Evolutionary conservation across 2,888 invertebrate genomes (phyloP).

Genomic region (Dioctria linearis): DNA sequence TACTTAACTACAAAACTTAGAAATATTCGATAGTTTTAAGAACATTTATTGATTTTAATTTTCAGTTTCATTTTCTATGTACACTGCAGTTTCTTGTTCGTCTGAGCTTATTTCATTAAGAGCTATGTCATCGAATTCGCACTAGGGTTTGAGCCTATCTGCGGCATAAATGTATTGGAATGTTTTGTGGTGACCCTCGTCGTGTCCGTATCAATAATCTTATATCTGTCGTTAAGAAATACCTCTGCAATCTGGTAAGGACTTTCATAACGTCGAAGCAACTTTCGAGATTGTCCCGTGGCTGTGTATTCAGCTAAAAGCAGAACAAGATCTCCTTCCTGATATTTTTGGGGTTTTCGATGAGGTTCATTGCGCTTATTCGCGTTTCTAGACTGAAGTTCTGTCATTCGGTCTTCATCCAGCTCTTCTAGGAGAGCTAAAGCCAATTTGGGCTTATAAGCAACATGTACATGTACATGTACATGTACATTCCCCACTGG

Average conservation of each 20-base stretch:
- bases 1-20: too few species aligned
- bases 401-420: not conserved
- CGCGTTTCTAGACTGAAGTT: not conserved
- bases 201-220: constrained; percentile 18
- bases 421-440: constrained; percentile 1
- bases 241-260: constrained; percentile 3
- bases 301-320: constrained; percentile 20
- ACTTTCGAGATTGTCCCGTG: not conserved
- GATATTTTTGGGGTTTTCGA: not conserved
- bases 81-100: not conserved
- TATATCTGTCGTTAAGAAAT: constrained; percentile 2
- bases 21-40: too few species aligned
- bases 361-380: not conserved
- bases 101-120: constrained; percentile 12
- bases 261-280: constrained; percentile 12
- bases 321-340: constrained; percentile 16
- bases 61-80: not conserved
- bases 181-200: constrained; percentile 6
- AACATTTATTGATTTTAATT: too few species aligned
- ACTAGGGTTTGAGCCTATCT: constrained; percentile 26
- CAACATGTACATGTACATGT: too few species aligned
- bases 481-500: not conserved
- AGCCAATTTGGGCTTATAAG: too few species aligned
- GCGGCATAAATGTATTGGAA: constrained; percentile 24
- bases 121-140: constrained; percentile 6